These are phyloP conservation scores for Porites rus DNA, from an alignment of 92 coral and sea anemone species.

Conservation along the genomic window DNA sequence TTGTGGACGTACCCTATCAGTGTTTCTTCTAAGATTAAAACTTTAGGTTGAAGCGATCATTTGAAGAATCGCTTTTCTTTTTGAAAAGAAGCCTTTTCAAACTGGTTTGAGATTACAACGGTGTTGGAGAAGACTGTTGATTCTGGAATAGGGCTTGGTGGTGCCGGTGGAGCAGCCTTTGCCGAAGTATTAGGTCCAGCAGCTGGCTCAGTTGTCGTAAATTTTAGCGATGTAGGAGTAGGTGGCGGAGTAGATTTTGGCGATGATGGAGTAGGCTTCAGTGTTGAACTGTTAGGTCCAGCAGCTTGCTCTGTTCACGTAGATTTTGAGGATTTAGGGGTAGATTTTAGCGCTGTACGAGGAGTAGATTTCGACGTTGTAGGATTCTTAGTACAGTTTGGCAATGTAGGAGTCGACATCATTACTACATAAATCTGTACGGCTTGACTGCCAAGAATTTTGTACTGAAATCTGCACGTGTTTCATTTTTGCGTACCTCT, in stretches of 20 bases:
- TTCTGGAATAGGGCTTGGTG: too few species aligned
- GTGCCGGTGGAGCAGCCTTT: background rate
- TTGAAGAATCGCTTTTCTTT: slow-evolving; percentile 23
- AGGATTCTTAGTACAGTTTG: background rate
- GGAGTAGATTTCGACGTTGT: too few species aligned
- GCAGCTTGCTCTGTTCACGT: background rate
- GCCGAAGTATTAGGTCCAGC: background rate
- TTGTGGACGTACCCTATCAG: slow-evolving; percentile 55
- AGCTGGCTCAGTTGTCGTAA: background rate
- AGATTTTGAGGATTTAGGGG: slow-evolving; percentile 25
- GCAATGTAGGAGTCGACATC: background rate
- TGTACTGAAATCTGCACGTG: slow-evolving; percentile 6
- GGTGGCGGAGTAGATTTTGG: too few species aligned
- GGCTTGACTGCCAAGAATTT: background rate
- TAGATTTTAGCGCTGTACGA: slow-evolving; percentile 23
- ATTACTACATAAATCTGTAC: slow-evolving; percentile 5
- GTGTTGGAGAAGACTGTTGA: background rate
- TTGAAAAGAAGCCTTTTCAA: slow-evolving; percentile 25
- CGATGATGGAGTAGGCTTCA: background rate
- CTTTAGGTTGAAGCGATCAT: slow-evolving; percentile 19
- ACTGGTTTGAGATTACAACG: slow-evolving; percentile 25
- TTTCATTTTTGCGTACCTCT: slow-evolving; percentile 20
- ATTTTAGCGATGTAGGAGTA: slow-evolving; percentile 11
- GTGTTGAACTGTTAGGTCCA: background rate
- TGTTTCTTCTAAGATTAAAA: slow-evolving; percentile 27